Percentiles rank a stretch among this genome's conserved stretches.
These are phyloP conservation scores for Calliphora vomitoria DNA, from an alignment of 2,888 invertebrate species.

Conservation along the genomic window DNA sequence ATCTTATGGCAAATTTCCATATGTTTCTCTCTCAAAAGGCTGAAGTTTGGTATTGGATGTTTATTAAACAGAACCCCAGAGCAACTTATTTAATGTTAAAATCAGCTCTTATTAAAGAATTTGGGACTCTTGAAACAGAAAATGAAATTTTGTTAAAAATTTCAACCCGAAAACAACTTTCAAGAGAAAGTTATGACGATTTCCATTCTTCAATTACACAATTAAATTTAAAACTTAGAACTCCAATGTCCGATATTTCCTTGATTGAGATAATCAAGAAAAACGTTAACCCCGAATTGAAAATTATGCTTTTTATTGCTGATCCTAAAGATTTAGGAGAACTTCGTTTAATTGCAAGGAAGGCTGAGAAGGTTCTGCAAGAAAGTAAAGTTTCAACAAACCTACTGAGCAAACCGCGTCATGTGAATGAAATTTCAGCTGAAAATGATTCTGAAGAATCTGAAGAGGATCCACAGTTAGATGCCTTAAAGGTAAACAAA, in stretches of 20 bases:
- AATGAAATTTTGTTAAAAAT: constrained; percentile 29
- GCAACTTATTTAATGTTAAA: constrained; percentile 9
- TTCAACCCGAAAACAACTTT: constrained; percentile 5
- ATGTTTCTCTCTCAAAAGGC: constrained; percentile 1
- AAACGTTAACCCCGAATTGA: constrained; percentile 25
- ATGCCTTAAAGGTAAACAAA: neutral
- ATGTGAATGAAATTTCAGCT: constrained; percentile 3
- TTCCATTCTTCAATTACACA: neutral
- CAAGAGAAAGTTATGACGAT: constrained; percentile 16
- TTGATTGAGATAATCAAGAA: constrained; percentile 31
- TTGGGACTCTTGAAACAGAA: constrained; percentile 5
- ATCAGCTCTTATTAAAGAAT: constrained; percentile 1
- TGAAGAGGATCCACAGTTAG: constrained; percentile 30
- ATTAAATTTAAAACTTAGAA: neutral
- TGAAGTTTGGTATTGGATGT: constrained; percentile 13
- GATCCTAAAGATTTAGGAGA: constrained; percentile 6
- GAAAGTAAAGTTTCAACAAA: constrained; percentile 9
- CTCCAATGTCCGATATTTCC: neutral
- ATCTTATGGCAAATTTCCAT: neutral
- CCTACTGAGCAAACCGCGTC: neutral
- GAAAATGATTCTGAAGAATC: neutral
- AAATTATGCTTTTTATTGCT: constrained; percentile 36
- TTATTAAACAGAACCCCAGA: constrained; percentile 1
- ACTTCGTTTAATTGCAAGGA: constrained; percentile 23
- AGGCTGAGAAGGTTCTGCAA: constrained; percentile 10